These are phyloP conservation scores for Muricea muricata DNA, from an alignment of 92 coral and sea anemone genomes.

Conservation along the genomic window DNA sequence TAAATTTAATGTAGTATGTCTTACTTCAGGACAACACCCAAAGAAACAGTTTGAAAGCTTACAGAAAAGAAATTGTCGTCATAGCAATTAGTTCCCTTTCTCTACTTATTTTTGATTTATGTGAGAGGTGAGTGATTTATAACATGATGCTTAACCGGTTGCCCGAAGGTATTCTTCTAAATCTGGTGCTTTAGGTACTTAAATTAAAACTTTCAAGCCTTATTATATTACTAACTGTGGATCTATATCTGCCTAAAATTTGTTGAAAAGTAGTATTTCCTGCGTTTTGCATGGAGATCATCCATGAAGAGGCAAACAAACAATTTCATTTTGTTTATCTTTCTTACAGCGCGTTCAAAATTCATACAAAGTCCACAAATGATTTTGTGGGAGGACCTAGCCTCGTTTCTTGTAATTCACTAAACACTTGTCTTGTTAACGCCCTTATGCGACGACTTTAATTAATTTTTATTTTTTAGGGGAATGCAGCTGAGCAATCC, in stretches of 20 bases:
- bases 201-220: too few relatives aligned
- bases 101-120: constrained; percentile 87
- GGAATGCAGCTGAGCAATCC: constrained; percentile 95
- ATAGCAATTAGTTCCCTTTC: constrained; percentile 78
- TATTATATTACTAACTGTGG: too few relatives aligned
- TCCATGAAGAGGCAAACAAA: too few relatives aligned
- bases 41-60: constrained; percentile 79
- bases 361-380: too few relatives aligned
- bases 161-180: not conserved
- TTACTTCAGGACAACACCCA: constrained; percentile 79
- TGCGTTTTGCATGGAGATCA: too few relatives aligned
- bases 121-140: constrained; percentile 80
- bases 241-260: too few relatives aligned
- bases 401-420: too few relatives aligned
- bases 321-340: too few relatives aligned
- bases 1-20: not conserved
- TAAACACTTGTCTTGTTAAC: too few relatives aligned
- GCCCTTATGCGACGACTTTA: not conserved
- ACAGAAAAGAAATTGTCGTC: constrained; percentile 88
- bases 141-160: not conserved
- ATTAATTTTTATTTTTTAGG: constrained; percentile 54
- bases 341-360: too few relatives aligned
- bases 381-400: too few relatives aligned
- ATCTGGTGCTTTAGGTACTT: not conserved
- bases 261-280: too few relatives aligned